Evolutionary conservation across 2,888 invertebrate species (phyloP), one percentile per base, ranked within the genome.

Genomic region (Anticlea derivata): DNA sequence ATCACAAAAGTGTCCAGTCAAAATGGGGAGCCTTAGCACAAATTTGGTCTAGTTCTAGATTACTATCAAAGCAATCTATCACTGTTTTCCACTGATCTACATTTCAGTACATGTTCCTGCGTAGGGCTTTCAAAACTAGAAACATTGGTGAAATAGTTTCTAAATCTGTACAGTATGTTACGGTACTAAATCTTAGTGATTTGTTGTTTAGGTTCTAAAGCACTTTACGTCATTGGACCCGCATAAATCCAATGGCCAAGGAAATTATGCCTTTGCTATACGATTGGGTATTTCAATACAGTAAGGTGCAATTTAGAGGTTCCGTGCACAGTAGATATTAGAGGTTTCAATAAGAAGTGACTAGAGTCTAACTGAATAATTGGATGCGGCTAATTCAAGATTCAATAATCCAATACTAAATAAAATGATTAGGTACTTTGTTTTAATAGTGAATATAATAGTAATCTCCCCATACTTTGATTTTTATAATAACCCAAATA

Each of bases 171-270:
- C 55, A 51, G 35, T 51, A 51, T 60, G 52, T 54, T 50, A 45
- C 55, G 51, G 46, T 50, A 65, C 70, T 80, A 78, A 78, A 80
- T 80, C 80, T 74, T 63, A 57, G 69, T 78, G 78, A 80, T 78
- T 78, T 78, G 78, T 78, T 75, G 73, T 74, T 70, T 63, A 66
- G 58, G 63, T 63, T 61, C 61, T 67, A 66, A 71, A 71, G 70
- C 63, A 68, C 64, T 73, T 74, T 70, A 72, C 72, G 73, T 71
- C 66, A 66, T 62, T 68, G 68, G 65, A 64, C 72, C 69, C 65
- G 65, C 71, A 79, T 80, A 80, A 80, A 80, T 80, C 72, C 68
- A 63, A 70, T 66, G 67, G 65, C 66, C 63, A 67, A 72, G 68
- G 68, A 77, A 77, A 80, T 80, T 79, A 78, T 73, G 68, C 70